Evolutionary conservation across 2,888 invertebrate genomes (phyloP), one percentile per base, ranked within the genome.

Genomic region (Pelosia muscerda): DNA sequence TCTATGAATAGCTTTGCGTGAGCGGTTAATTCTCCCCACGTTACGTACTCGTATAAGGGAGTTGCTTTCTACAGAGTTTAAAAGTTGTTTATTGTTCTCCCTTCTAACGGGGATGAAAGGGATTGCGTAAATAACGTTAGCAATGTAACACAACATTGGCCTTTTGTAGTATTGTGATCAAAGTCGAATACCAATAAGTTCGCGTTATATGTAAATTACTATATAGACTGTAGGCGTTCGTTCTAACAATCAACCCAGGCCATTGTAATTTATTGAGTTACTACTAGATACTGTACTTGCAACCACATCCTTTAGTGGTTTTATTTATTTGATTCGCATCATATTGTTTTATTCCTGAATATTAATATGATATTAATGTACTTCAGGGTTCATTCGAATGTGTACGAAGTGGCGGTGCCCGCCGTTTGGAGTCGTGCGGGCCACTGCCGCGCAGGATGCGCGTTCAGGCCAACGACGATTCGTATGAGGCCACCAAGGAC

Each of bases 401-500:
- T 93, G 96, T 99, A 87, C 96, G 96, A 88, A 88, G 91, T 83
- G 93, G 92, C 73, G 93, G 88, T 82, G 87, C 90, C 79, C 95
- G 95, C 85, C 96, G 96, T 77, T 95, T 98, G 91, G 97, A 97
- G 93, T 96, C 97, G 84, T 96, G 98, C 94, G 99, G 99, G 81
- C 96, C 97, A 80, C 95, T 99, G 93, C 97, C 97, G 84, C 96
- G 97, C 90, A 97, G 98, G 90, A 97, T 99, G 96, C 97, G 98
- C 78, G 97, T 99, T 83, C 98, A 97, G 90, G 99, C 99, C 85
- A 99, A 98, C 87, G 99, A 99, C 88, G 99, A 99, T 95, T 98
- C 98, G 72, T 99, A 99, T 95, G 98, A 98, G 94, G 97, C 97
- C 84, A 99, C 99, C 81, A 96, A 97, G 93, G 97, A 97, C 90